A percentile compares a stretch with the other conserved stretches of the same genome.
Conservation (phyloP, 2,888 invertebrate species). For the Lycaena phlaeas region DNA sequence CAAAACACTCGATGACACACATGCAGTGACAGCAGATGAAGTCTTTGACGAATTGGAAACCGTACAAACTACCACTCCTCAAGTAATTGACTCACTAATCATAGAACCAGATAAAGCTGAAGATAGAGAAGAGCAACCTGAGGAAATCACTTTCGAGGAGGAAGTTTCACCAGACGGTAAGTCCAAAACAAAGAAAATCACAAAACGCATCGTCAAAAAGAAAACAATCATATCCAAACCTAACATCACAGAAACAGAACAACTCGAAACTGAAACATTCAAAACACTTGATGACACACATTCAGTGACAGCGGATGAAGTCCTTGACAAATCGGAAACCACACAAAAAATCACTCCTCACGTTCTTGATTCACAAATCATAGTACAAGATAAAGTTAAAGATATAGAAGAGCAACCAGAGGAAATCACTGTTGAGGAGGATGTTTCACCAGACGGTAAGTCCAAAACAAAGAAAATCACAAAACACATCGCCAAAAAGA, state of each 20-base stretch:
- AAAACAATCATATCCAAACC: slow-evolving; percentile 26
- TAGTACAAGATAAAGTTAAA: slow-evolving; percentile 33
- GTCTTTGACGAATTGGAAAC: slow-evolving; percentile 1
- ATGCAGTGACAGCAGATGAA: no score
- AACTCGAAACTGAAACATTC: slow-evolving; percentile 28
- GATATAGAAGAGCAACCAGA: slow-evolving; percentile 27
- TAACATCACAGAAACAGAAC: slow-evolving; percentile 15
- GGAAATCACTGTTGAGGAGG: slow-evolving; percentile 16
- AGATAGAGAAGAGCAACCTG: slow-evolving; percentile 23
- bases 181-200: slow-evolving; percentile 24
- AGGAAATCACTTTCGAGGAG: slow-evolving; percentile 35
- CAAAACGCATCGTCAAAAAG: slow-evolving; percentile 27
- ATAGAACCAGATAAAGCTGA: slow-evolving; percentile 16
- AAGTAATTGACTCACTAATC: slow-evolving; percentile 12
- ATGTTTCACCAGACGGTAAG: background rate
- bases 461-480: no score
- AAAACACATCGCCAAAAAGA: background rate
- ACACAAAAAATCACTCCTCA: no score
- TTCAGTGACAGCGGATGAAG: no score
- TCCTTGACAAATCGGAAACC: no score
- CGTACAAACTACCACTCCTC: background rate
- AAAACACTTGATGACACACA: no score
- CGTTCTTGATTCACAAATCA: no score
- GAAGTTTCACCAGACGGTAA: slow-evolving; percentile 27
- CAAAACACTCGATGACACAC: background rate